Percentiles rank a stretch among this genome's conserved stretches.
phyloP scores from a whole-genome alignment of 2,888 invertebrate genomes.

The Pristionchus japonicus region DNA sequence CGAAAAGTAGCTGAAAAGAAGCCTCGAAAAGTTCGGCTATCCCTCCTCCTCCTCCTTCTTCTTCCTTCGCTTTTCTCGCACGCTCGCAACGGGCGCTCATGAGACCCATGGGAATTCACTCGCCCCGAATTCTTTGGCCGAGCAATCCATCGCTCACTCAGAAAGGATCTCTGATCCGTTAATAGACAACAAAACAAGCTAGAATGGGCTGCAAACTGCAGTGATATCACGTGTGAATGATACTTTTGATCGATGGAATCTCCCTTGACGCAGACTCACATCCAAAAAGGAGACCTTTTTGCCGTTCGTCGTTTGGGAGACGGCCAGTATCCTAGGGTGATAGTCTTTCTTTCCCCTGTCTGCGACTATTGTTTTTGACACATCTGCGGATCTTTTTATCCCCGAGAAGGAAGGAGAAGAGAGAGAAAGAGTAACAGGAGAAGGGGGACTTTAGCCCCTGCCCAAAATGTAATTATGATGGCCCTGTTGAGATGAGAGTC shows the following conservation, averaged over 20 bases:
- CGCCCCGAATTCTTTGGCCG: neutral
- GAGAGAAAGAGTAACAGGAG: neutral
- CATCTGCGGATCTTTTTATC: neutral
- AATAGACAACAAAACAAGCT: neutral
- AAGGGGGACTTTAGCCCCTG: neutral
- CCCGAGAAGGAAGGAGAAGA: neutral
- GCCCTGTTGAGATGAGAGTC: neutral
- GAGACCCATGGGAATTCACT: slow-evolving; percentile 22
- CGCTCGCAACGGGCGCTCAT: neutral
- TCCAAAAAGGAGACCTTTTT: neutral
- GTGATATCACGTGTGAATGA: too few species aligned
- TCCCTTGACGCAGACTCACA: too few species aligned
- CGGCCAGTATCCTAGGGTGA: neutral
- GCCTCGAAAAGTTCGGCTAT: slow-evolving; percentile 7
- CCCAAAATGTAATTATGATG: slow-evolving; percentile 10
- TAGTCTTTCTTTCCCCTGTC: neutral
- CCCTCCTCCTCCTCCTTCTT: neutral
- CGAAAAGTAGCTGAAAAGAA: neutral
- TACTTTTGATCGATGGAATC: too few species aligned
- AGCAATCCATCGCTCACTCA: neutral
- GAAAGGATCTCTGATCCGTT: neutral
- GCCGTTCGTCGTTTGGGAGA: neutral
- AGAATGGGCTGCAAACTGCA: neutral
- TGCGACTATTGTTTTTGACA: neutral
- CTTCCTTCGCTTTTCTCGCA: neutral